Conservation (phyloP, 2,113 vertebrate genomes). For the Bambusicola thoracicus region DNA sequence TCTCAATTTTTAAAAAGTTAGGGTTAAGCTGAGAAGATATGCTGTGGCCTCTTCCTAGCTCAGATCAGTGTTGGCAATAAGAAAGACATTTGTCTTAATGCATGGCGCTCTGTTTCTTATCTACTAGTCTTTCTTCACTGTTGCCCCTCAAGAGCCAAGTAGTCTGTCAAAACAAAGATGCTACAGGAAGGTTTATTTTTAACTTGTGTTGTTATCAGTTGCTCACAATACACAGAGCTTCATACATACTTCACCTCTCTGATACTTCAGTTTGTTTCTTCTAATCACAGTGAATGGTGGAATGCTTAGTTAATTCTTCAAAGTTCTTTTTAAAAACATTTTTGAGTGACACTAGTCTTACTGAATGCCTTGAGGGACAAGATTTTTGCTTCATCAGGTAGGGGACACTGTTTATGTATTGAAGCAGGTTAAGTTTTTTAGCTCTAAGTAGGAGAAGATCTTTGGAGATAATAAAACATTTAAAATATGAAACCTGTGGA, state of each 20-base stretch:
- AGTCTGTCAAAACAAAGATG: background rate
- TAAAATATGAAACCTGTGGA: background rate
- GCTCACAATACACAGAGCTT: background rate
- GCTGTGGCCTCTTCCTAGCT: background rate
- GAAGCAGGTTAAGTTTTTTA: background rate
- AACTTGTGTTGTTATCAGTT: background rate
- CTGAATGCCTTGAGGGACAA: background rate
- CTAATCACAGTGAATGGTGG: background rate
- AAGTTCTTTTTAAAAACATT: background rate
- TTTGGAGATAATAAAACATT: background rate
- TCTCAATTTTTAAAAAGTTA: background rate
- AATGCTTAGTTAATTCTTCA: background rate
- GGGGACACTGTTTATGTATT: background rate
- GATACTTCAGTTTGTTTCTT: background rate
- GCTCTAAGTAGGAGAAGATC: background rate
- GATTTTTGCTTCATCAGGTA: background rate
- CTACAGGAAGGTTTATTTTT: slow-evolving; percentile 24
- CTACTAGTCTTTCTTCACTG: background rate
- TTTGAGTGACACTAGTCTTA: background rate
- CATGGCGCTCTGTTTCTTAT: background rate
- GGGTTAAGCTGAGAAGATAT: background rate
- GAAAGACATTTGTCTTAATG: background rate
- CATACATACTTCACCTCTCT: background rate
- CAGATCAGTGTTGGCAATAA: background rate
- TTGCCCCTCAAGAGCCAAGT: slow-evolving; percentile 2